A percentile compares a stretch with the other conserved stretches of the same genome.
Conservation (phyloP, 2,888 invertebrate species). For the Leistus spinibarbis region DNA sequence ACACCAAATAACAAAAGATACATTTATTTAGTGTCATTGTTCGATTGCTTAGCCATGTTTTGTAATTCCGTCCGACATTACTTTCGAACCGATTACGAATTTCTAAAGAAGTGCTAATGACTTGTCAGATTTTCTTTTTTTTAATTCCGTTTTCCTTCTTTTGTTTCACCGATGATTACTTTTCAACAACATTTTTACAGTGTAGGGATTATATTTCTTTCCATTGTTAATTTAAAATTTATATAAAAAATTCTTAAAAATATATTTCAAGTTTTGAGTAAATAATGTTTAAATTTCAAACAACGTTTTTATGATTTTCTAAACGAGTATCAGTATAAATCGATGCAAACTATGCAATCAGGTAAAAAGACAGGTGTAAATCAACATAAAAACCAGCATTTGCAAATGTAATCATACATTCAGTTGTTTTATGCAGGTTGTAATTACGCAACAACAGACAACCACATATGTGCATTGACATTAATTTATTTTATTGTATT, state of each 20-base stretch:
- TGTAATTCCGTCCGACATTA: background rate
- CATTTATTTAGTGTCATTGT: constrained; percentile 5
- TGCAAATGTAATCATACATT: background rate
- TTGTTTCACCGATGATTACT: background rate
- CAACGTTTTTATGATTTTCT: no score
- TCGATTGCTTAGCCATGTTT: background rate
- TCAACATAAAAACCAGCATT: background rate
- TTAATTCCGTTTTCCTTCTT: background rate
- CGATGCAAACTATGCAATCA: background rate
- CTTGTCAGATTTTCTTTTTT: background rate
- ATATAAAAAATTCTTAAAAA: no score
- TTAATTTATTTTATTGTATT: background rate
- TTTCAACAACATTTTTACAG: background rate
- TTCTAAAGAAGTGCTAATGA: background rate
- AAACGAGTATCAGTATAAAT: no score
- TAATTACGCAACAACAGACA: background rate
- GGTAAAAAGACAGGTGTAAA: background rate
- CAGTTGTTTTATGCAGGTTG: background rate
- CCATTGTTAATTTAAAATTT: no score
- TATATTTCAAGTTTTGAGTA: no score
- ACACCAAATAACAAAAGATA: background rate
- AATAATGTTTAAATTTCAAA: no score
- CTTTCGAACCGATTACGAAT: background rate
- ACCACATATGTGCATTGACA: background rate
- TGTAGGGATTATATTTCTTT: background rate